phyloP scores from a whole-genome alignment of 2,888 invertebrate species.

The Cheilosia scutellata region DNA sequence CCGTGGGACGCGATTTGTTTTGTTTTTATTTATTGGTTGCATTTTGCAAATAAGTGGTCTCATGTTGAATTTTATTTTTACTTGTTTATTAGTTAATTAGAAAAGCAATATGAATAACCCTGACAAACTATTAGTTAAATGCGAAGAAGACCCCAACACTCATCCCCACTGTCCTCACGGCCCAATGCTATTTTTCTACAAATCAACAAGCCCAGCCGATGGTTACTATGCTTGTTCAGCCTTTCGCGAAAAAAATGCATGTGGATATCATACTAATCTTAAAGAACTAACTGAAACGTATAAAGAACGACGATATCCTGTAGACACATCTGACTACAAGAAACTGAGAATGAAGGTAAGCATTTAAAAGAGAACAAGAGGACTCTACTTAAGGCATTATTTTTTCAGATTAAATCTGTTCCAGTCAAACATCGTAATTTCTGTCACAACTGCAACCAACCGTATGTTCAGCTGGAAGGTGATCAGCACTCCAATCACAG shows the following conservation, averaged over 20 bases:
- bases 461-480: conserved; percentile 82
- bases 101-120: conserved; percentile 5
- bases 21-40: background rate
- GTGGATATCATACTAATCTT: conserved; percentile 87
- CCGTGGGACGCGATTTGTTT: background rate
- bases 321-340: conserved; percentile 66
- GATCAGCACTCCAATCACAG: conserved; percentile 86
- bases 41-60: background rate
- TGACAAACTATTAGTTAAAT: conserved; percentile 77
- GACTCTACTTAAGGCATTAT: background rate
- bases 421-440: conserved; percentile 85
- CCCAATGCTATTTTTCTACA: conserved; percentile 90
- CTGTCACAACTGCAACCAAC: conserved; percentile 87
- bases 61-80: background rate
- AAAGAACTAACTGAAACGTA: conserved; percentile 75
- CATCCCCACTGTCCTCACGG: conserved; percentile 92
- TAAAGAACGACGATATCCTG: conserved; percentile 65
- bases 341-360: conserved; percentile 71
- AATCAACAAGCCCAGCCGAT: conserved; percentile 63
- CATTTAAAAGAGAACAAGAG: background rate
- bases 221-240: conserved; percentile 93
- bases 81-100: background rate
- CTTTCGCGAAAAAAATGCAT: conserved; percentile 91
- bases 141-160: conserved; percentile 86
- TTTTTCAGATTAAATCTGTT: conserved; percentile 45